Evolutionary conservation across 1,140 invertebrate species (phyloP), one percentile per base, ranked within the genome.

Genomic region (Aporrectodea caliginosa): DNA sequence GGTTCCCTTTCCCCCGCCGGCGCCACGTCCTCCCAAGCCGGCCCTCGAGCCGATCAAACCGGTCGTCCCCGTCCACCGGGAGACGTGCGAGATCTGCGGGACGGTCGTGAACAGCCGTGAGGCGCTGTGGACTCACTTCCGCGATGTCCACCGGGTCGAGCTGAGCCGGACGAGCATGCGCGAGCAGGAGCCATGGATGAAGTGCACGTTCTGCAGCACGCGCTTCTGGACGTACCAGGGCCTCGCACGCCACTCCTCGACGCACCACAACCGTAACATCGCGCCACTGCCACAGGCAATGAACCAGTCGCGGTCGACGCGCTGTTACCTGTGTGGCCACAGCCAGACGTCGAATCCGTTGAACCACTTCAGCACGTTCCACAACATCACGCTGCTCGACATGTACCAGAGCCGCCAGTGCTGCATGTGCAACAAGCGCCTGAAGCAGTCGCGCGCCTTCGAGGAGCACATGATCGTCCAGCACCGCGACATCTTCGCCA

Each of bases 221-320:
- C 79, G 83, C n/a, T 88, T 86, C 74, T 88, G 87, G 87, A 88
- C 87, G n/a, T 84, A 84, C 22, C 86, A 87, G 69, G 87, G 87
- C 34, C 82, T 87, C 1, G 80, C 83, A 14, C 85, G 43, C 43
- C 43, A 58, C 22, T 58, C 43, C 6, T 22, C 43, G 6, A 12
- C 43, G 22, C 43, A 58, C 22, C 43, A 58, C 22, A 22, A 22
- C 22, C 6, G 43, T 12, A 58, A 58, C 6, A 58, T 58, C 22
- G 43, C 6, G 6, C 43, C 22, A 58, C 22, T 58, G 43, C 43
- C 43, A 58, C 43, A 58, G 22, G 22, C 43, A 58, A 22, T 58
- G 6, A 58, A 58, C 22, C 43, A 6, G 22, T 58, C 43, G 22
- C 22, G 43, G 43, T 58, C 75, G 27, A 32, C 75, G 16, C 27